Evolutionary conservation across 2,888 invertebrate species (phyloP).

Genomic region (Netelia fuscicornis): DNA sequence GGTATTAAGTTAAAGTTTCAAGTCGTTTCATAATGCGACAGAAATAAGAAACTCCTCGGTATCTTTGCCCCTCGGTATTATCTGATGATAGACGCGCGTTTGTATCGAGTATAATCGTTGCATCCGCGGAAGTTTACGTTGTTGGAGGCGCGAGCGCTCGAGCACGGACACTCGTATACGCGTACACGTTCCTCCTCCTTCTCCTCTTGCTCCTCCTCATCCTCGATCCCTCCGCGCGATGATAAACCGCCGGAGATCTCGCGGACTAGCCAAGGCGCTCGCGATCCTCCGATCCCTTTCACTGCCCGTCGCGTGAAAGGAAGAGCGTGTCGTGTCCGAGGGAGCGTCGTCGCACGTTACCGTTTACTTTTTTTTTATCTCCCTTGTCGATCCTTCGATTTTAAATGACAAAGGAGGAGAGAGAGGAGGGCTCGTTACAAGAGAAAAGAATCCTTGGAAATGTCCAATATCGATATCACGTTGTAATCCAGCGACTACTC

Average conservation of each 20-base stretch:
- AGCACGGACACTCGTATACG: neutral
- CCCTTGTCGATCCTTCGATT: constrained; percentile 17
- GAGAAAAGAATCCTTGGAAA: too few species aligned
- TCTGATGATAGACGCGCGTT: neutral
- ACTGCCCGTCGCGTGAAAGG: constrained; percentile 67
- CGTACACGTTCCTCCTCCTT: neutral
- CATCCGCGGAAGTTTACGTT: constrained; percentile 55
- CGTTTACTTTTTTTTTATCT: neutral
- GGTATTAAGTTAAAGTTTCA: too few species aligned
- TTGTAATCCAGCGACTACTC: neutral
- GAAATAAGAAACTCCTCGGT: too few species aligned
- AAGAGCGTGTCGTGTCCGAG: constrained; percentile 57
- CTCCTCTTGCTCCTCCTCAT: neutral
- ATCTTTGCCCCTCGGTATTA: too few species aligned
- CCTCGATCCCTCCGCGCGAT: constrained; percentile 53
- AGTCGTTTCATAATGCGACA: too few species aligned
- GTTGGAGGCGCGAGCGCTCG: neutral
- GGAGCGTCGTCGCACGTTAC: constrained; percentile 17
- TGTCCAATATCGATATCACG: neutral
- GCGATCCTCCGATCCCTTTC: constrained; percentile 63
- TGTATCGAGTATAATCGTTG: neutral
- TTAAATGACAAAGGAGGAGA: too few species aligned
- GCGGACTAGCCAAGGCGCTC: constrained; percentile 21
- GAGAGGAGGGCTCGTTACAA: too few species aligned
- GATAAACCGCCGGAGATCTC: constrained; percentile 51